Percentiles rank a stretch among this genome's conserved stretches.
Evolutionary conservation across 2,113 vertebrate genomes (phyloP).

Genomic region (Amphiprion percula): DNA sequence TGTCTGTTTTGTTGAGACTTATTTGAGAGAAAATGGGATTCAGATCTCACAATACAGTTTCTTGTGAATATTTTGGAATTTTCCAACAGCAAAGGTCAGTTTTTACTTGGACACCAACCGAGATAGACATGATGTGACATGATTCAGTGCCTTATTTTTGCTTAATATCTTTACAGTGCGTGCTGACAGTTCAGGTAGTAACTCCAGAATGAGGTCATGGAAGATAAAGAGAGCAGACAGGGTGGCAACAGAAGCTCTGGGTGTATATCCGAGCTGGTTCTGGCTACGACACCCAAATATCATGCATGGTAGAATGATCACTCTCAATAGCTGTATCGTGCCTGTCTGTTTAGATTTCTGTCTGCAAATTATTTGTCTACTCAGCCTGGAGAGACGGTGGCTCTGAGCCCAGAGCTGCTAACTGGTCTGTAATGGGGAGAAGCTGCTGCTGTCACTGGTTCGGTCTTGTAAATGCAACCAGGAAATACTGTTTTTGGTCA

Average conservation of each 20-base stretch:
- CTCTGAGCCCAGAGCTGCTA: constrained; percentile 42
- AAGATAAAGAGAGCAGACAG: neutral
- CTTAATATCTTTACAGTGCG: too few species aligned
- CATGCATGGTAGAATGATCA: constrained; percentile 64
- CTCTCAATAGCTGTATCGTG: constrained; percentile 68
- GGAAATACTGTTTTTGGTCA: constrained; percentile 3
- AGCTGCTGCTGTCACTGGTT: constrained; percentile 9
- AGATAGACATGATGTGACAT: too few species aligned
- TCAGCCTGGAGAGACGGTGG: constrained; percentile 42
- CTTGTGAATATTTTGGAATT: neutral
- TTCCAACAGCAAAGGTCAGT: neutral
- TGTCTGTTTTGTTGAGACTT: too few species aligned
- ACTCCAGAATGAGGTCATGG: too few species aligned
- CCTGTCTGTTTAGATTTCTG: constrained; percentile 72
- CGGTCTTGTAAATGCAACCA: neutral
- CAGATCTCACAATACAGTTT: neutral
- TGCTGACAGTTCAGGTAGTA: too few species aligned
- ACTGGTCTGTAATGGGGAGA: constrained; percentile 4
- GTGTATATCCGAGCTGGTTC: neutral
- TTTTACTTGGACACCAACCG: too few species aligned
- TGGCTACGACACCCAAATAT: constrained; percentile 44
- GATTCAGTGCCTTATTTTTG: too few species aligned
- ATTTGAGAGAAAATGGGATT: too few species aligned
- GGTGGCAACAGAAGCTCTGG: neutral
- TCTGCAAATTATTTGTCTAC: constrained; percentile 57